Conservation (phyloP, 2,797 vertebrate species). For the Tamandua tetradactyla region DNA sequence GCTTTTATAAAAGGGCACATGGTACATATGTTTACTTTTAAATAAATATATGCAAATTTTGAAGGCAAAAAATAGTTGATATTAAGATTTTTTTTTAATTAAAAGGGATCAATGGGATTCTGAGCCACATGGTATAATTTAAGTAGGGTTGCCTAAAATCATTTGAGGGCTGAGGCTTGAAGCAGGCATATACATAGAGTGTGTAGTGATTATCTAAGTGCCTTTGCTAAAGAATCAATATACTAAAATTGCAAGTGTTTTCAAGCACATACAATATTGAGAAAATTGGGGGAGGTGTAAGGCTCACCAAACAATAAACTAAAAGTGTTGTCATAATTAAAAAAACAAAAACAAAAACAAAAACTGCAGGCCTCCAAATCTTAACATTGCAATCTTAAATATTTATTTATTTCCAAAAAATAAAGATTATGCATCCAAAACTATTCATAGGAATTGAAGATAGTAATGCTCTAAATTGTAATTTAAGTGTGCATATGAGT, state of each 20-base stretch:
- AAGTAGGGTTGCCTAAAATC: background rate
- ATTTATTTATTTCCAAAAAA: constrained; percentile 17
- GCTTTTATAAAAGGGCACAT: background rate
- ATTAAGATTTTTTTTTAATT: background rate
- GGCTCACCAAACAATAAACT: background rate
- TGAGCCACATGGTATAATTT: background rate
- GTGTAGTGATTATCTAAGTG: background rate
- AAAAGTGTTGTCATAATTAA: background rate
- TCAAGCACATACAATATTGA: background rate
- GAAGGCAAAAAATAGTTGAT: constrained; percentile 2
- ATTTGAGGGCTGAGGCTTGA: background rate
- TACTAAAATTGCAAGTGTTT: background rate
- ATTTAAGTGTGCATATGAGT: constrained; percentile 40
- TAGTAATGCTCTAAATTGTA: background rate
- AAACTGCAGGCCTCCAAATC: background rate
- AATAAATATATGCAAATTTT: background rate
- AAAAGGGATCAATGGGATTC: background rate
- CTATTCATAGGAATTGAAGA: constrained; percentile 14
- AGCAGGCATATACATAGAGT: background rate
- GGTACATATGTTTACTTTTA: background rate
- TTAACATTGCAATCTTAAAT: constrained; percentile 7
- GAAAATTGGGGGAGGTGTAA: background rate
- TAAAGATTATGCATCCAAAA: constrained; percentile 44
- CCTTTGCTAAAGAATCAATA: background rate
- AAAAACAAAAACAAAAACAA: no score